These are phyloP conservation scores for Lamprotornis superbus DNA, from an alignment of 2,113 vertebrate genomes.

Conservation along the genomic window DNA sequence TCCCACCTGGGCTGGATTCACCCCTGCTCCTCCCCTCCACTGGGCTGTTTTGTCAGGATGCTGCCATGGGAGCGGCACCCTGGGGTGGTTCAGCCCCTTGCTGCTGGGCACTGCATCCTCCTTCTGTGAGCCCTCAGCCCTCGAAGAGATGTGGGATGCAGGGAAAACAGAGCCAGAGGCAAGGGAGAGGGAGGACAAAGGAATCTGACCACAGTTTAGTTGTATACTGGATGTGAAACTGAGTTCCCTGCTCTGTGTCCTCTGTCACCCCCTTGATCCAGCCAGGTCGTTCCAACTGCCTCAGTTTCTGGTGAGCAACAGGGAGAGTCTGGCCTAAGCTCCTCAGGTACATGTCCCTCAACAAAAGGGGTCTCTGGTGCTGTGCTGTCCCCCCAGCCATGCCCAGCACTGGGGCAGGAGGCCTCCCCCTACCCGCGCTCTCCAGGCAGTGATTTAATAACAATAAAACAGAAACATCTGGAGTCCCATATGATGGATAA, in stretches of 20 bases:
- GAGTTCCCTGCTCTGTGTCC: background rate
- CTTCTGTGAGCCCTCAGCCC: background rate
- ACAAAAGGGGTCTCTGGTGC: background rate
- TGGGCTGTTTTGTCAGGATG: background rate
- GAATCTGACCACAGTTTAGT: fast-evolving
- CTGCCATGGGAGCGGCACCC: background rate
- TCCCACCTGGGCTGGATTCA: background rate
- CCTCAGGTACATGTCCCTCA: fast-evolving
- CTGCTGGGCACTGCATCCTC: background rate
- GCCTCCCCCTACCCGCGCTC: background rate
- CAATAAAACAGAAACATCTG: slow-evolving; percentile 48
- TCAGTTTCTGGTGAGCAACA: fast-evolving
- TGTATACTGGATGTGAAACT: fast-evolving
- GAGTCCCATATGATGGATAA: slow-evolving; percentile 29
- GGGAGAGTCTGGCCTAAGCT: background rate
- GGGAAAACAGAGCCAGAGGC: background rate
- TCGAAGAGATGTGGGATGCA: fast-evolving
- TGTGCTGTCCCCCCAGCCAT: fast-evolving
- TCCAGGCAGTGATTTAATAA: slow-evolving; percentile 30
- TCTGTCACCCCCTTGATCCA: background rate
- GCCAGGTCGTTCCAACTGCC: fast-evolving
- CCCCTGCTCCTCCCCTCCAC: background rate
- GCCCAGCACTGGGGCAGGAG: background rate
- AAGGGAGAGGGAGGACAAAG: background rate
- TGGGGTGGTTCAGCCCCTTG: background rate